A percentile compares a stretch with the other conserved stretches of the same genome.
These are phyloP conservation scores for Tethea ocularis DNA, from an alignment of 2,888 invertebrate species.

Conservation along the genomic window DNA sequence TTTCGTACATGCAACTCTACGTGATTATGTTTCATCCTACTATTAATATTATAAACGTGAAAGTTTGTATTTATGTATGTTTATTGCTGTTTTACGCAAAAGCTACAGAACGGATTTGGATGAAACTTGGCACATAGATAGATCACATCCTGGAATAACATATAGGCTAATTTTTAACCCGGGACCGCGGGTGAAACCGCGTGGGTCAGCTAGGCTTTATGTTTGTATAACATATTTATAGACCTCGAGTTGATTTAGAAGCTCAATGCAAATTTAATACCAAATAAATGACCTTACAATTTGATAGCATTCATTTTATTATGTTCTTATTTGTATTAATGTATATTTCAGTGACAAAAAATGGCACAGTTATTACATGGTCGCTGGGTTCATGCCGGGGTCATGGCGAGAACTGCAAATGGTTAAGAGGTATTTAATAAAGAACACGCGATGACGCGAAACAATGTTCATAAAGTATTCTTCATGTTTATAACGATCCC, in stretches of 20 bases:
- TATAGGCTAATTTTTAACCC: no score
- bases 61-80: no score
- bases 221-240: background rate
- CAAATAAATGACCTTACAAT: background rate
- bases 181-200: no score
- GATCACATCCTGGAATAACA: no score
- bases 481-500: background rate
- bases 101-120: no score
- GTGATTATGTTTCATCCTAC: no score
- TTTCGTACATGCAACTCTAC: no score
- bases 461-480: constrained; percentile 3
- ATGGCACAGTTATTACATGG: constrained; percentile 19
- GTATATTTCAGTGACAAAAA: constrained; percentile 19
- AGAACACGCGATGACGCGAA: constrained; percentile 20
- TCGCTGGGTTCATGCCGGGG: constrained; percentile 29
- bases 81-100: no score
- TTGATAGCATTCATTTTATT: background rate
- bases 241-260: background rate
- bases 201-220: background rate
- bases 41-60: no score
- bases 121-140: no score
- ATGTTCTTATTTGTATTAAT: constrained; percentile 1
- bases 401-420: constrained; percentile 24
- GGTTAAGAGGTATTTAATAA: constrained; percentile 16
- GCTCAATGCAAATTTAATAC: background rate